These are phyloP conservation scores for Silurus meridionalis DNA, from an alignment of 2,113 vertebrate species.

Conservation along the genomic window DNA sequence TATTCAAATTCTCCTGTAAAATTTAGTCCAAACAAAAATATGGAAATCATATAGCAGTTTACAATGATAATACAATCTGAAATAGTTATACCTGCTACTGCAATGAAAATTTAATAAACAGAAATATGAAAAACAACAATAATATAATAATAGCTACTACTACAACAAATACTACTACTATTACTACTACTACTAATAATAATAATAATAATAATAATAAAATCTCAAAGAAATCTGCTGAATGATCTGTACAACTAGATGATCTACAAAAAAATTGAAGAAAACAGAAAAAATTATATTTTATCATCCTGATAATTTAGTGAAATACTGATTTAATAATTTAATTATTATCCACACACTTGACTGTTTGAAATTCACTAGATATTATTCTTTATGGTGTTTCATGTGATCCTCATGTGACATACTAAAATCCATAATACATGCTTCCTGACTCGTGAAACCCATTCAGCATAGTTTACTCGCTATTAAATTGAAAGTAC, in stretches of 20 bases:
- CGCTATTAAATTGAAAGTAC: conserved; percentile 13
- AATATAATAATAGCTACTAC: too few species aligned
- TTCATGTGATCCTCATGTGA: not conserved
- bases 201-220: not conserved
- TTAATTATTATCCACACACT: not conserved
- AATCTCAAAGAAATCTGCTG: not conserved
- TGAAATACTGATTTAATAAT: too few species aligned
- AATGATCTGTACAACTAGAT: not conserved
- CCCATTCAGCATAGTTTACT: not conserved
- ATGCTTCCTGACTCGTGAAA: not conserved
- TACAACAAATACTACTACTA: too few species aligned
- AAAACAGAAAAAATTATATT: not conserved
- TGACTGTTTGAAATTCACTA: not conserved
- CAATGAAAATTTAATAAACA: too few species aligned
- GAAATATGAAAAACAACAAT: too few species aligned
- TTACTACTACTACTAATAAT: not conserved
- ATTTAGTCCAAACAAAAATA: too few species aligned
- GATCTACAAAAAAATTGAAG: not conserved
- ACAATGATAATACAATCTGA: not conserved
- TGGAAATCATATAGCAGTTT: too few species aligned
- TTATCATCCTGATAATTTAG: not conserved
- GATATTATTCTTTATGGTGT: not conserved
- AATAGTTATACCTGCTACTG: not conserved
- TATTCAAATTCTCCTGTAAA: not conserved
- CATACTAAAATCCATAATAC: not conserved